Evolutionary conservation across 2,113 vertebrate genomes (phyloP).

Genomic region (Pitta sordida): DNA sequence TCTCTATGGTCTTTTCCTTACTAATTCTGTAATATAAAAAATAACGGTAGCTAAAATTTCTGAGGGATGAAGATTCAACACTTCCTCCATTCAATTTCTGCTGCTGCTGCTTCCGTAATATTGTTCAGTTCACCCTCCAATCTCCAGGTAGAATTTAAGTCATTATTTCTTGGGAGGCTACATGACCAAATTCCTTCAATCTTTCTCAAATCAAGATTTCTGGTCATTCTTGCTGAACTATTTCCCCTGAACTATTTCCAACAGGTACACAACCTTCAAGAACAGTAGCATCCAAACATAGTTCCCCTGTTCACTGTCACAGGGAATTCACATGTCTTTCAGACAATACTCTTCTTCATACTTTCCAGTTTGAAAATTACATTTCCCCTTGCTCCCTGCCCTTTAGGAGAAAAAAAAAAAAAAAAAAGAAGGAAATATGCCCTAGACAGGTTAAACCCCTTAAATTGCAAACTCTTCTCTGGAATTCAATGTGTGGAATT

Average conservation of each 20-base stretch:
- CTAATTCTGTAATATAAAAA: too few relatives aligned
- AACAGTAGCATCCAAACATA: background rate
- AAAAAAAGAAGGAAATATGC: background rate
- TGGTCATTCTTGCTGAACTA: background rate
- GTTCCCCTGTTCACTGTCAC: background rate
- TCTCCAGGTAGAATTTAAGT: background rate
- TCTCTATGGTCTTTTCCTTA: too few relatives aligned
- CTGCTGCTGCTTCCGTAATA: background rate
- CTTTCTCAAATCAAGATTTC: background rate
- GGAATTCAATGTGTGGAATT: background rate
- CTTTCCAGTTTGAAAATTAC: background rate
- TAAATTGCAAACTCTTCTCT: background rate
- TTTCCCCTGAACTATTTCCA: background rate
- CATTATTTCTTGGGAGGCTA: background rate
- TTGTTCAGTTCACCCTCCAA: background rate
- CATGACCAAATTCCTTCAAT: background rate
- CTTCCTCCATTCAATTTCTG: background rate
- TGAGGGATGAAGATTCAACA: background rate
- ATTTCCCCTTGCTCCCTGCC: rapidly evolving
- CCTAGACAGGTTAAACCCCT: background rate
- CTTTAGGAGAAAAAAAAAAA: background rate
- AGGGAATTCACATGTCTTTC: background rate
- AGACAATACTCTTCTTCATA: background rate
- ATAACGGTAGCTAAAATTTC: background rate
- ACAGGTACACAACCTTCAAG: background rate